Evolutionary conservation across 2,113 vertebrate species (phyloP), one percentile per base, ranked within the genome.

Genomic region (Colistium nudipinnis): DNA sequence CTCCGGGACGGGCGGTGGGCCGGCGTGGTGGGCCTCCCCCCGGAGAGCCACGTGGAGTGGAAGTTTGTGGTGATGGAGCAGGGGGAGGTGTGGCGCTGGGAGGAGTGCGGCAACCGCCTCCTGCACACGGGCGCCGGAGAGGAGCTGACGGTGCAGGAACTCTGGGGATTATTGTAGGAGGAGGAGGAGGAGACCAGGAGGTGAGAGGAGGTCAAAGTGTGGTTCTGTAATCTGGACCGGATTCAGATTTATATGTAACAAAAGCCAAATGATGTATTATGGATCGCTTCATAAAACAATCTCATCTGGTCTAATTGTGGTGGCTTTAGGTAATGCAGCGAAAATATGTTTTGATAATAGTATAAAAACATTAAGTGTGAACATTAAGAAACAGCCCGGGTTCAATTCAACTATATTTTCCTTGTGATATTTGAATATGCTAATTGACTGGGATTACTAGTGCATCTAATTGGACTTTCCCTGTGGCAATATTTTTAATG

Each of bases 21-120:
- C 4, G 75, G 78, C 1, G 89, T 92, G 0, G 43, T 98, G 44
- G 59, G 80, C 16, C 90, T 99, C 22, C 97, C 97, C 0, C 83
- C 62, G 1, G 93, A 96, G 71, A 92, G 86, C 20, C 90, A 78
- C 24, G 70, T 98, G 17, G 93, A 97, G 85, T 98, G 97, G 97
- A 99, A 99, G 81, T 98, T 98, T 61, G 93, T 98, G 41, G 51
- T 98, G 71, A 89, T 98, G 80, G 96, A 99, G 51, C 88, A 95
- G 0, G 96, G 94, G 2, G 85, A 89, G 48, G 91, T 98, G 28
- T 89, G 78, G 19, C 95, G 96, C 10, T 99, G 97, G 97, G 97
- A 99, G 88, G 97, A 98, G 81, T 96, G 97, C 1, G 43, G 68
- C 28, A 98, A 99, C 35, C 94, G 96, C 8, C 81, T 65, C 39